phyloP scores from a whole-genome alignment of 2,888 invertebrate species.

The Clivina fossor region DNA sequence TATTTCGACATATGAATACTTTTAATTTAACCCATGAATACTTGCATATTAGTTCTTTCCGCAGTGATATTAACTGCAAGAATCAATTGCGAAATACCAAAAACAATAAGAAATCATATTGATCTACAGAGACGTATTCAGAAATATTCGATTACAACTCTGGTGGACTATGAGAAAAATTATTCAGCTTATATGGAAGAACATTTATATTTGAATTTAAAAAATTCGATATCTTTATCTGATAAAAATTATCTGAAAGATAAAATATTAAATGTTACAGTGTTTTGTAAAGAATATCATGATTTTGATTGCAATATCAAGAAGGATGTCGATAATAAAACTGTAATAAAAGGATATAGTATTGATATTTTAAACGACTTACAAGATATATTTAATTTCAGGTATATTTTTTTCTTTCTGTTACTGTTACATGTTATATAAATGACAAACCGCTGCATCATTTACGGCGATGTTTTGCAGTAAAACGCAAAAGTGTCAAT shows the following conservation, averaged over 20 bases:
- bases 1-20: too few relatives aligned
- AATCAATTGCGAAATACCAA: constrained; percentile 21
- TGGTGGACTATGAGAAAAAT: constrained; percentile 25
- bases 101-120: constrained; percentile 22
- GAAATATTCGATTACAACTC: constrained; percentile 23
- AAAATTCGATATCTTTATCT: constrained; percentile 10
- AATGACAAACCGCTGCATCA: too few relatives aligned
- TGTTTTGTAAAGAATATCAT: constrained; percentile 25
- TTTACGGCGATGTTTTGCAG: too few relatives aligned
- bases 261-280: constrained; percentile 17
- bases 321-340: constrained; percentile 7
- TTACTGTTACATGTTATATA: too few relatives aligned
- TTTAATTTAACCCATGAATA: too few relatives aligned
- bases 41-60: too few relatives aligned
- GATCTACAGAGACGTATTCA: constrained; percentile 10
- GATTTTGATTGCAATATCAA: constrained; percentile 28
- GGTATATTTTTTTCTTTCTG: constrained; percentile 19
- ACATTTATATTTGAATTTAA: constrained; percentile 22
- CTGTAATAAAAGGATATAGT: constrained; percentile 24
- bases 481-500: too few relatives aligned
- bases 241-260: constrained; percentile 15
- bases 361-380: constrained; percentile 13
- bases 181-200: constrained; percentile 20
- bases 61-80: too few relatives aligned
- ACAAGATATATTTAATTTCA: constrained; percentile 23